Percentiles rank a stretch among this genome's conserved stretches.
phyloP scores from a whole-genome alignment of 2,113 vertebrate genomes.

The Triplophysa rosa region DNA sequence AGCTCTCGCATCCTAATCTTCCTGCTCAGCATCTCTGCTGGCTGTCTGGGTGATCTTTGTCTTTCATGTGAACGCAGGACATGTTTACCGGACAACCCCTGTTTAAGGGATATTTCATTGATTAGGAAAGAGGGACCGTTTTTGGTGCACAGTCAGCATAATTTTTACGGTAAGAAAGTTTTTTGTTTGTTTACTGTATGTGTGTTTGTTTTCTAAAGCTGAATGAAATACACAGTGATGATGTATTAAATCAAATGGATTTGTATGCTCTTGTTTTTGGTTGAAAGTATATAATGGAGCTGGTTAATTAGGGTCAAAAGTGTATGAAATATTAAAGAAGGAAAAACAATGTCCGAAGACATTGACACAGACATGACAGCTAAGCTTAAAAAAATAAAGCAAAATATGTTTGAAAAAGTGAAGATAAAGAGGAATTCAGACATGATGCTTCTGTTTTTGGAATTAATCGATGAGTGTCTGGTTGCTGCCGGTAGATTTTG shows the following conservation, averaged over 20 bases:
- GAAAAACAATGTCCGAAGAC: slow-evolving; percentile 6
- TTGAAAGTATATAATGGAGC: not conserved
- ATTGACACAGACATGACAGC: not conserved
- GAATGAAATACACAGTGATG: not conserved
- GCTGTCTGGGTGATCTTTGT: slow-evolving; percentile 19
- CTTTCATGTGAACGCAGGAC: slow-evolving; percentile 6
- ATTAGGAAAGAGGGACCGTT: not conserved
- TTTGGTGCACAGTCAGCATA: slow-evolving; percentile 2
- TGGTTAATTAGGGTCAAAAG: slow-evolving; percentile 1
- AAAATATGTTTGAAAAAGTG: not conserved
- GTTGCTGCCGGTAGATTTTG: slow-evolving; percentile 23
- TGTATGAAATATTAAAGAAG: slow-evolving; percentile 47
- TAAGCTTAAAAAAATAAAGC: not conserved
- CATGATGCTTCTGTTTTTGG: slow-evolving; percentile 34
- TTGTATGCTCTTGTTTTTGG: not conserved
- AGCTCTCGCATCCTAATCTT: slow-evolving; percentile 22
- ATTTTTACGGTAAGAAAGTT: slow-evolving; percentile 48
- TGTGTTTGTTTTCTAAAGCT: not conserved
- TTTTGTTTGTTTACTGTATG: slow-evolving; percentile 11
- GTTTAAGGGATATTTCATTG: not conserved
- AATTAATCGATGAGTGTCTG: slow-evolving; percentile 40
- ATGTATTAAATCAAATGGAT: not conserved
- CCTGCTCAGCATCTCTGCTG: slow-evolving; percentile 38
- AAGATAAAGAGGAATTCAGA: not conserved
- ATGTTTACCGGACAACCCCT: slow-evolving; percentile 4